Evolutionary conservation across 2,797 vertebrate genomes (phyloP).

Genomic region (Myotis vivesi): DNA sequence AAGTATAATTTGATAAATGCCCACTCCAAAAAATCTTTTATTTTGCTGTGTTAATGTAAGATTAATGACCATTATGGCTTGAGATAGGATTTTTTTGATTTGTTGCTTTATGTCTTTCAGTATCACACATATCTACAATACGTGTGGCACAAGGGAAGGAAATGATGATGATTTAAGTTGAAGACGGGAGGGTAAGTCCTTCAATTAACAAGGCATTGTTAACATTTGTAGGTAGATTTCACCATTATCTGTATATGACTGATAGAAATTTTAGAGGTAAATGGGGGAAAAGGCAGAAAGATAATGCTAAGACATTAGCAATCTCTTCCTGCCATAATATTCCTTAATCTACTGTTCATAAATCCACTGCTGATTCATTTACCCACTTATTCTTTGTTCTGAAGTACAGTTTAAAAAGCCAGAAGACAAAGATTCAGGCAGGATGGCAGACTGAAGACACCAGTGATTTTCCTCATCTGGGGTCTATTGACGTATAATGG

Average conservation of each 20-base stretch:
- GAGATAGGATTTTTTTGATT: conserved; percentile 70
- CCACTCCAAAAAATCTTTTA: conserved; percentile 61
- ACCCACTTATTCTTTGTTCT: not conserved
- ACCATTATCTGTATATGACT: not conserved
- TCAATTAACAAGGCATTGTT: conserved; percentile 1
- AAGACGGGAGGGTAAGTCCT: not conserved
- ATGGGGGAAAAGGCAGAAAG: not conserved
- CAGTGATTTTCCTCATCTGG: not conserved
- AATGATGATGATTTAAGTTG: not conserved
- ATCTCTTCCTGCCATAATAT: not conserved
- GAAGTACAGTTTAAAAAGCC: conserved; percentile 9
- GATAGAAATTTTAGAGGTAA: not conserved
- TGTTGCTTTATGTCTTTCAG: conserved; percentile 43
- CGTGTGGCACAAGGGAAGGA: not conserved
- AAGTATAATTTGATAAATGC: not conserved
- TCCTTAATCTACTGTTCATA: not conserved
- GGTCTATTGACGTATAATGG: not conserved
- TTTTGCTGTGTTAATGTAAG: conserved; percentile 75
- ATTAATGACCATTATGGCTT: conserved; percentile 77
- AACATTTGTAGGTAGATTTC: conserved; percentile 4
- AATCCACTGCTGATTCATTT: conserved; percentile 4
- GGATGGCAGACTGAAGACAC: not conserved
- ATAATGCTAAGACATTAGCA: not conserved
- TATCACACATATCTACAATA: conserved; percentile 7
- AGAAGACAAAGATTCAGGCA: not conserved